These are phyloP conservation scores for Procavia capensis DNA, from an alignment of 2,113 vertebrate genomes.

Conservation along the genomic window DNA sequence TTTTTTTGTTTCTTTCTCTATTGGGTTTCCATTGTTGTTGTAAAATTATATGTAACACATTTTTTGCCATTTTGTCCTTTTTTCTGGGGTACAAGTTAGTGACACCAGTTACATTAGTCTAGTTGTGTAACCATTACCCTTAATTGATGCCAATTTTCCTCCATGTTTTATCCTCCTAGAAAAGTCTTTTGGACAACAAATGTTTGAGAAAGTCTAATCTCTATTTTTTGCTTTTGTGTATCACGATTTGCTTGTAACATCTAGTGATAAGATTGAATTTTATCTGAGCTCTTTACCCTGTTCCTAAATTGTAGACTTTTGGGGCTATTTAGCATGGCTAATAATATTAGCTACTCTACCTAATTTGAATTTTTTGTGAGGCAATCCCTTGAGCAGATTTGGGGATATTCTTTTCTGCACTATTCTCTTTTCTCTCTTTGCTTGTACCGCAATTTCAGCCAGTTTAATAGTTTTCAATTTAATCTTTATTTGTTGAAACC, in stretches of 20 bases:
- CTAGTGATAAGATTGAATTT: no score
- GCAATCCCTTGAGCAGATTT: background rate
- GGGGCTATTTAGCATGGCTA: background rate
- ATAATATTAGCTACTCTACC: background rate
- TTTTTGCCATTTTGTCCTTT: no score
- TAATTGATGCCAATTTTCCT: no score
- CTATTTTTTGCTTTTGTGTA: background rate
- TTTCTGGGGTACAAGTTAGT: no score
- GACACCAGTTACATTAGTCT: no score
- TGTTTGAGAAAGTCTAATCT: background rate
- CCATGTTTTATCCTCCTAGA: no score
- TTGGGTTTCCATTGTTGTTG: no score
- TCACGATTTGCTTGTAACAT: background rate
- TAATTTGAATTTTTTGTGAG: background rate
- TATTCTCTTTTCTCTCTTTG: background rate
- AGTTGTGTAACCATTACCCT: no score
- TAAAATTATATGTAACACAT: no score
- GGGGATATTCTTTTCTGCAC: background rate
- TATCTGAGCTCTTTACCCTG: background rate
- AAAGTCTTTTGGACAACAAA: no score
- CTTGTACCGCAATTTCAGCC: background rate
- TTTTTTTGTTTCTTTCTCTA: no score
- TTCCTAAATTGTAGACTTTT: background rate
- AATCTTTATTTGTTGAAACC: background rate
- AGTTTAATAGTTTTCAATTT: background rate